Percentiles rank a stretch among this genome's conserved stretches.
These are phyloP conservation scores for Podilymbus podiceps DNA, from an alignment of 2,113 vertebrate species.

Conservation along the genomic window DNA sequence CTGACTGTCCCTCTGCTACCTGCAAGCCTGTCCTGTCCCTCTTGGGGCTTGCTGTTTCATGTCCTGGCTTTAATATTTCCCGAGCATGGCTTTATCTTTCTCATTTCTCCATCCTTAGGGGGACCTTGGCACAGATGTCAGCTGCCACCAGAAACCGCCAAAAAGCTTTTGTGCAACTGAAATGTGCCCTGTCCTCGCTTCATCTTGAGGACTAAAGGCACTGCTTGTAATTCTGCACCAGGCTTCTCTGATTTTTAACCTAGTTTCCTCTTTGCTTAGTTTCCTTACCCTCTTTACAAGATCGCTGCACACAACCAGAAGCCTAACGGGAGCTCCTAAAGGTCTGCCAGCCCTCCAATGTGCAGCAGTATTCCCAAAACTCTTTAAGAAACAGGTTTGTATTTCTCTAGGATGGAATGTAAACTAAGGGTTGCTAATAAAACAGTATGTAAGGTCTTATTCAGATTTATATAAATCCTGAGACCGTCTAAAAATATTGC, in stretches of 20 bases:
- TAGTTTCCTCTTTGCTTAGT: slow-evolving; percentile 18
- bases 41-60: neutral
- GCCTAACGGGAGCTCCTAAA: neutral
- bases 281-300: neutral
- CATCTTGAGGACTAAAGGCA: slow-evolving; percentile 15
- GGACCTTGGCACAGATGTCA: neutral
- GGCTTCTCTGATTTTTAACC: slow-evolving; percentile 32
- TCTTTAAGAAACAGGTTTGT: neutral
- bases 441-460: neutral
- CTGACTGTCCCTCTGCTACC: neutral
- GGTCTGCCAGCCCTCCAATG: neutral
- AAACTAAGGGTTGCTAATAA: neutral
- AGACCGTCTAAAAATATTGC: neutral
- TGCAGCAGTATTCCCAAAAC: neutral
- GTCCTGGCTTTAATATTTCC: neutral
- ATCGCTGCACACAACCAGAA: neutral
- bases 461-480: neutral
- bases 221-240: slow-evolving; percentile 52
- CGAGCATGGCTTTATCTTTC: neutral
- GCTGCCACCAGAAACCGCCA: neutral
- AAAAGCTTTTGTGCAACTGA: slow-evolving; percentile 26
- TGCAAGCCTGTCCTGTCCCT: neutral
- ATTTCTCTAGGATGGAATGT: neutral
- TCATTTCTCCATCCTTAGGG: neutral
- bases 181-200: neutral